Evolutionary conservation across 2,888 invertebrate genomes (phyloP).

Genomic region (Rotaria macrura): DNA sequence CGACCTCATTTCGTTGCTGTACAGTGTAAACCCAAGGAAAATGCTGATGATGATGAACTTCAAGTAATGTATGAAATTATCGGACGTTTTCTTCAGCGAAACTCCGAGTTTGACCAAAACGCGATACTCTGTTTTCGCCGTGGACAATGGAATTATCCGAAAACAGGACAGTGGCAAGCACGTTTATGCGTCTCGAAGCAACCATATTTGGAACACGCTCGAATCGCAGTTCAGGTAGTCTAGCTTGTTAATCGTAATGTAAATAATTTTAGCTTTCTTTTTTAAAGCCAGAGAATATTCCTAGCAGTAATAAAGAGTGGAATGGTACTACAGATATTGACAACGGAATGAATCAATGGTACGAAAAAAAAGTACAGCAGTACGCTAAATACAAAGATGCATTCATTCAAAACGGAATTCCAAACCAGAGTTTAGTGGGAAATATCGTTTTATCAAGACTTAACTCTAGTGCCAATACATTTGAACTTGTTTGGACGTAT

Average conservation of each 20-base stretch:
- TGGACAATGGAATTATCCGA: not conserved
- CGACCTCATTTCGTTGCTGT: not conserved
- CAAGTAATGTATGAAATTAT: not conserved
- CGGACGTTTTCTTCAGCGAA: not conserved
- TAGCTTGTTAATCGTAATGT: not conserved
- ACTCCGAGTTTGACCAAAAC: not conserved
- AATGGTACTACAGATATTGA: not conserved
- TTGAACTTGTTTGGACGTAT: not conserved
- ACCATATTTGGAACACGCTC: not conserved
- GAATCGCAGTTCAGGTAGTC: not conserved
- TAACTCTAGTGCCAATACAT: not conserved
- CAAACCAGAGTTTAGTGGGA: not conserved
- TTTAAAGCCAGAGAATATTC: not conserved
- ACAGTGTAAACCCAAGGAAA: not conserved
- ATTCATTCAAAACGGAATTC: not conserved
- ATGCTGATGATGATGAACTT: not conserved
- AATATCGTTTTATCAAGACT: not conserved
- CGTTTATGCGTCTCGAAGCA: not conserved
- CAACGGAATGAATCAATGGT: not conserved
- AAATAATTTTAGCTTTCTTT: not conserved
- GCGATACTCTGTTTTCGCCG: not conserved
- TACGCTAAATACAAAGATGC: not conserved
- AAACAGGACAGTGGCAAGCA: not conserved
- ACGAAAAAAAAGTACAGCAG: not conserved
- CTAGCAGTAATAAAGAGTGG: not conserved